Evolutionary conservation across 2,888 invertebrate genomes (phyloP), one percentile per base, ranked within the genome.

Genomic region (Calliphora vomitoria): DNA sequence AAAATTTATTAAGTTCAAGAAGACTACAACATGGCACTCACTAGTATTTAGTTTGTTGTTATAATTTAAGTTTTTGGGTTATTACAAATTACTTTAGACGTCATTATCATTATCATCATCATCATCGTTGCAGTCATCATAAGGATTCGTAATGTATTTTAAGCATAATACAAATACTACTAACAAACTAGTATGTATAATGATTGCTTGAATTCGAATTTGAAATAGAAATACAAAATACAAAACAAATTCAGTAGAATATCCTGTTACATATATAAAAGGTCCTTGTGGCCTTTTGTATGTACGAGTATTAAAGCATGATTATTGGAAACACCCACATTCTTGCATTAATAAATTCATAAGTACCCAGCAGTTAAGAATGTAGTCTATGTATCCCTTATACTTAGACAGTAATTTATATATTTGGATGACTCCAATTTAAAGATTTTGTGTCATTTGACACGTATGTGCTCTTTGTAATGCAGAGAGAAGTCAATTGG

Each of bases 41-140:
- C 15, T 3, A 6, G 13, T 50, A n/a, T 50, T 1, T 50, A 55
- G 64, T 66, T 38, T 15, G 31, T 38, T 25, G 31, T 62, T 68
- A 31, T 15, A 53, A 53, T 25, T 53, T 62, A 38, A 64, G 41
- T 64, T 72, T 74, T 58, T 47, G 47, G 13, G 10, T 75, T 58
- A 82, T 66, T 68, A 68, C 44, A 58, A 75, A 82, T 68, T 58
- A 75, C 66, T 47, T 82, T 58, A 18, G 47, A 68, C 35, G 58
- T 66, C 58, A 68, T 55, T 50, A 69, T 8, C 66, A 44, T 55
- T 44, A 20, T 74, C 55, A 66, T 74, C n/a, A 71, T 1, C 25
- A 25, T 25, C 25, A 25, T 25, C 25, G 25, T 25, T 25, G 25
- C 18, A 41, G 41, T 10, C 41, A 41, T 11, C 44, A 44, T 44